Base-by-base conservation (phyloP, 2,113 vertebrate species). In the Cettia cetti region DNA sequence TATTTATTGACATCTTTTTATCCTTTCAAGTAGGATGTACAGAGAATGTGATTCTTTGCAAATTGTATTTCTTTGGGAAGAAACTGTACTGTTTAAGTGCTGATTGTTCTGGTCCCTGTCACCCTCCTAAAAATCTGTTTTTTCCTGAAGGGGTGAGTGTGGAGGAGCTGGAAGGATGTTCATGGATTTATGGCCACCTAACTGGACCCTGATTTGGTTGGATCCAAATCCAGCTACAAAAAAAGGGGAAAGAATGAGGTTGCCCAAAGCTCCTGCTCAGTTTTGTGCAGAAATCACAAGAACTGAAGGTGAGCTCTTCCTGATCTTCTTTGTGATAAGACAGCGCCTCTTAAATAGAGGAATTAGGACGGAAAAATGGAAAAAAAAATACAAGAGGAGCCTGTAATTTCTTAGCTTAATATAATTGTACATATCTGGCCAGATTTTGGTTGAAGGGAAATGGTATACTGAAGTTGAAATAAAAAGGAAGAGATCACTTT, bases 401-500 rank as follows among this genome's bases (percentile, higher is more conserved):
- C 72, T 40, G 64, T 22, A 13, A 78, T 44, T 95, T 90, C 94
- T 60, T 24, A 37, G 72, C 82, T 92, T 95, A 96, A 96, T 94
- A 60, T 19, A 86, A 95, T 54, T 85, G 71, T 24, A 91, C 14
- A 4, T 74, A 93, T 84, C 96, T 71, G 92, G 92, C 60, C 93
- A 86, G 92, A 89, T 92, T 84, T 77, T 92, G 92, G 74, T 80
- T 2, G 1, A 83, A 95, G 63, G 87, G 80, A 95, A 92, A 92
- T 6, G 70, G 21, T 33, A 53, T 7, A 45, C n/a, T 77, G 81
- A 49, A 86, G n/a, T 31, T 7, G 70, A 90, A 96, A 64, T 64
- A 56, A 91, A 91, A 90, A 96, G 91, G 90, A 95, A 95, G 74
- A 94, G 88, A 95, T 96, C 52, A 82, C 90, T 98, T 96, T 64